Percentiles rank a stretch among this genome's conserved stretches.
Evolutionary conservation across 2,797 vertebrate genomes (phyloP).

Genomic region (Pteropus rufus): DNA sequence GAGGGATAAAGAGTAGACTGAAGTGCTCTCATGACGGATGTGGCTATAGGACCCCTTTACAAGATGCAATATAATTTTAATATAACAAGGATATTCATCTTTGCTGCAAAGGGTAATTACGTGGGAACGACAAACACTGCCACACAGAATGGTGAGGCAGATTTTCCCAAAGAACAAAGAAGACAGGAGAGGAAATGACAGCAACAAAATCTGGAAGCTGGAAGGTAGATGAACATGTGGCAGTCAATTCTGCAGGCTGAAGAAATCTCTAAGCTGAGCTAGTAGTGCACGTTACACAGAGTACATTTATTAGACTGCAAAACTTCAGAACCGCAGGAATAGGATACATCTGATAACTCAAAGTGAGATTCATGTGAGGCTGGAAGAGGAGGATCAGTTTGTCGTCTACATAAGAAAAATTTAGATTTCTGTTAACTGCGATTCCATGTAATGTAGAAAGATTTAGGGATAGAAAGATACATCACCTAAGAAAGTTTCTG

Average conservation of each 20-base stretch:
- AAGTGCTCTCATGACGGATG: not conserved
- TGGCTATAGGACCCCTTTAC: not conserved
- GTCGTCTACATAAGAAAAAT: not conserved
- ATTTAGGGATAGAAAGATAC: not conserved
- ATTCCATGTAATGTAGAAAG: not conserved
- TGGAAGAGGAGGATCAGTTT: not conserved
- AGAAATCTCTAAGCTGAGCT: not conserved
- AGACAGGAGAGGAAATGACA: not conserved
- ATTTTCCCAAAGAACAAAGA: not conserved
- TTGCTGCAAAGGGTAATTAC: not conserved
- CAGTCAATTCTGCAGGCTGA: not conserved
- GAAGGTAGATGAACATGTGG: rapidly evolving
- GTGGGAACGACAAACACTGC: not conserved
- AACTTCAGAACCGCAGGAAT: not conserved
- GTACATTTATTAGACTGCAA: not conserved
- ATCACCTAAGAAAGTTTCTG: not conserved
- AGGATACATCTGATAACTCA: not conserved
- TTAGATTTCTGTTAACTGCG: not conserved
- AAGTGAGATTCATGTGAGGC: not conserved
- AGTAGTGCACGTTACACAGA: no score
- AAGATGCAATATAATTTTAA: not conserved
- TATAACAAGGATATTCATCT: not conserved
- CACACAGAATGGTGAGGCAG: not conserved
- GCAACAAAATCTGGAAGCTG: not conserved
- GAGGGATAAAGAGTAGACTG: not conserved